Percentiles rank a stretch among this genome's conserved stretches.
These are phyloP conservation scores for human DNA, from an alignment of 2,113 vertebrate genomes.

Conservation along the genomic window GRCh38 chrX:38985501-38986000, in stretches of 20 bases:
- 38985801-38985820: not conserved
- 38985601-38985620: not conserved
- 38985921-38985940: not conserved
- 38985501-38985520: constrained; percentile 15
- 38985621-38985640: not conserved
- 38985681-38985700: not conserved
- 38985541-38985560: constrained; percentile 52
- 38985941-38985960: constrained; percentile 45
- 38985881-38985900: not conserved
- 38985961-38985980: not conserved
- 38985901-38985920: not conserved
- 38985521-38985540: constrained; percentile 14
- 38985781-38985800: not conserved
- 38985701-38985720: not conserved
- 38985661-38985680: not conserved
- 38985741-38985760: not conserved
- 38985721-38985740: not conserved
- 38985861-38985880: not conserved
- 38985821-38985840: not conserved
- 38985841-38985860: not conserved
- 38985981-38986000: not conserved
- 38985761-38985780: too few species aligned
- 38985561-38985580: constrained; percentile 50
- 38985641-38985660: not conserved
- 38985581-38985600: not conserved